Evolutionary conservation across 2,888 invertebrate species (phyloP).

Genomic region (Protonemura montana): DNA sequence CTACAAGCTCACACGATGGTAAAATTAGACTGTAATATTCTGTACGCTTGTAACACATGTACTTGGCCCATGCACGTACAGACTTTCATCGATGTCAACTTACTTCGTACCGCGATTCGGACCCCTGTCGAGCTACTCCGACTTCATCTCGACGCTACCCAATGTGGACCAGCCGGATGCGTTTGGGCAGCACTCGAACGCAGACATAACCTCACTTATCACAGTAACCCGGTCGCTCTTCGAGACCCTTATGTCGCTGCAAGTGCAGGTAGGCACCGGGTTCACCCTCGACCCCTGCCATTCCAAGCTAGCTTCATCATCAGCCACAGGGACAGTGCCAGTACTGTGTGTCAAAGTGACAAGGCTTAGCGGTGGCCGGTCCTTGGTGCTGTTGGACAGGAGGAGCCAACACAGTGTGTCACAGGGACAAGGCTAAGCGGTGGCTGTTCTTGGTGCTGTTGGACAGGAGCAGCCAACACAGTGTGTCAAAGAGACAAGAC

Average conservation of each 20-base stretch:
- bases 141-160: constrained; percentile 81
- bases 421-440: too few species aligned
- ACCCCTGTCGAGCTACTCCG: constrained; percentile 79
- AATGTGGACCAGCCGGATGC: constrained; percentile 83
- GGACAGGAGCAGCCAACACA: too few species aligned
- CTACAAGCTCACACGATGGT: too few species aligned
- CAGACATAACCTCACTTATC: constrained; percentile 86
- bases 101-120: constrained; percentile 88
- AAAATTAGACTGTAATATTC: neutral
- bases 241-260: constrained; percentile 79
- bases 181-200: constrained; percentile 89
- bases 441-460: too few species aligned
- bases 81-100: constrained; percentile 74
- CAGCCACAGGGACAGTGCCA: neutral
- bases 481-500: too few species aligned
- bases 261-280: constrained; percentile 63
- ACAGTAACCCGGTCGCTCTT: constrained; percentile 80
- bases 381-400: too few species aligned
- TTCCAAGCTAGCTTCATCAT: neutral
- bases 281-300: neutral
- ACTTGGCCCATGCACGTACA: constrained; percentile 59
- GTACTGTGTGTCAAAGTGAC: neutral
- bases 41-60: constrained; percentile 8
- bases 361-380: too few species aligned
- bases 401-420: too few species aligned